Evolutionary conservation across 2,797 vertebrate genomes (phyloP), one percentile per base, ranked within the genome.

Genomic region (Diceros bicornis): DNA sequence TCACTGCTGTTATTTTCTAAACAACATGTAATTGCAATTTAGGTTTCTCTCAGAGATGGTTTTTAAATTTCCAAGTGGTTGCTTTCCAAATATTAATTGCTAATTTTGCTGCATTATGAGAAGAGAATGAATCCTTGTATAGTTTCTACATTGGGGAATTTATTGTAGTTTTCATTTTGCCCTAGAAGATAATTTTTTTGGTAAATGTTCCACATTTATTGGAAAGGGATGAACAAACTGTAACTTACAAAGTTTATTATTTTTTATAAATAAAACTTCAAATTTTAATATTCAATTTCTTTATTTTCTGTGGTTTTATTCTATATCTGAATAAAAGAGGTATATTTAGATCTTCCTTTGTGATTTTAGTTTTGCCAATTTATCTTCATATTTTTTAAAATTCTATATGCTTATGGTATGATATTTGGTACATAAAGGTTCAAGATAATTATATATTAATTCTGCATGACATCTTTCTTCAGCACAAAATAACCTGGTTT

Each of bases 21-120:
- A 55, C 12, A 88, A 77, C 41, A 6, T 55, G 10, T n/a, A 23
- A 68, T 82, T 57, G 16, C 17, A 66, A 37, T 82, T 91, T 89
- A 37, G 21, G 23, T 89, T 81, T 81, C 61, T 85, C 47, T 75
- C 52, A 55, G 57, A 55, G 37, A 50, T 9, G 47, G 18, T 32
- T 52, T 83, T 90, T 16, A 86, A n/a, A 52, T 91, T 90, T 92
- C 82, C 50, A 68, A 68, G 81, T 41, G 55, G 10, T 62, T 88
- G 85, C 21, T 96, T 92, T 92, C 77, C 37, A 94, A 64, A 85
- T 91, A 95, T 61, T 90, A 91, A 93, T 78, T 62, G 20, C 44
- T 89, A 68, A 91, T 93, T 91, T 91, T 85, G 23, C 85, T 78
- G 95, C 16, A 12, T 93, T 82, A 27, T 62, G 50, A 59, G 72